These are phyloP conservation scores for Drosophila affinis DNA, from an alignment of 2,888 invertebrate genomes.

Conservation along the genomic window DNA sequence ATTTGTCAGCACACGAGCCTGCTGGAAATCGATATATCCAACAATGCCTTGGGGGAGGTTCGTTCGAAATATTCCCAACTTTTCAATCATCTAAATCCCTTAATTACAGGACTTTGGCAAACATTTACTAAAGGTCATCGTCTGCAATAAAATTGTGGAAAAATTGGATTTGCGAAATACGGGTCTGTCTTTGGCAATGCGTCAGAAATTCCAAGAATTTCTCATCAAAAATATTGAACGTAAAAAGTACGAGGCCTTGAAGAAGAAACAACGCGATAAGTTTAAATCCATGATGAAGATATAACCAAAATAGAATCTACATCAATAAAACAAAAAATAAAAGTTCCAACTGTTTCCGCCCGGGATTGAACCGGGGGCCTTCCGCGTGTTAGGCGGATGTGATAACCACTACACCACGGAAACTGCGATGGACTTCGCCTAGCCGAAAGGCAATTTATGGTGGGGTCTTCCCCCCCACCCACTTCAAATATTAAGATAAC, in stretches of 20 bases:
- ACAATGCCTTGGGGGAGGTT: slow-evolving; percentile 81
- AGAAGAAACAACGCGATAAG: slow-evolving; percentile 58
- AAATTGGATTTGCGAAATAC: slow-evolving; percentile 81
- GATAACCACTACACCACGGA: slow-evolving; percentile 84
- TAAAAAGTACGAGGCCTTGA: slow-evolving; percentile 52
- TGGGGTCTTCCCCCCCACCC: no score
- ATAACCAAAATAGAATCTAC: slow-evolving; percentile 2
- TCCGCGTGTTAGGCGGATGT: slow-evolving; percentile 85
- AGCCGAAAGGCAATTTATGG: background rate
- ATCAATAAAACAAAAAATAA: slow-evolving; percentile 1
- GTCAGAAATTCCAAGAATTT: slow-evolving; percentile 75
- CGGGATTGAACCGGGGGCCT: slow-evolving; percentile 85
- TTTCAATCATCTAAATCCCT: rapidly evolving
- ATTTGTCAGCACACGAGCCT: slow-evolving; percentile 78
- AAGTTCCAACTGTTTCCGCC: slow-evolving; percentile 70
- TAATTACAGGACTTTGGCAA: slow-evolving; percentile 76
- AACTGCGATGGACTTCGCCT: slow-evolving; percentile 50
- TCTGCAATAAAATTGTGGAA: slow-evolving; percentile 76
- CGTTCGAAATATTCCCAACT: no score
- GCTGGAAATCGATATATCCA: slow-evolving; percentile 75
- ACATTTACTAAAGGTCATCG: slow-evolving; percentile 80
- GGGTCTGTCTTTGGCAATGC: slow-evolving; percentile 71
- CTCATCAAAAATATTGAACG: slow-evolving; percentile 63
- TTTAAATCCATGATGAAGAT: slow-evolving; percentile 61
- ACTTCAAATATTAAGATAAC: background rate